Conservation (phyloP, 1,140 invertebrate species). For the Hyles euphorbiae region DNA sequence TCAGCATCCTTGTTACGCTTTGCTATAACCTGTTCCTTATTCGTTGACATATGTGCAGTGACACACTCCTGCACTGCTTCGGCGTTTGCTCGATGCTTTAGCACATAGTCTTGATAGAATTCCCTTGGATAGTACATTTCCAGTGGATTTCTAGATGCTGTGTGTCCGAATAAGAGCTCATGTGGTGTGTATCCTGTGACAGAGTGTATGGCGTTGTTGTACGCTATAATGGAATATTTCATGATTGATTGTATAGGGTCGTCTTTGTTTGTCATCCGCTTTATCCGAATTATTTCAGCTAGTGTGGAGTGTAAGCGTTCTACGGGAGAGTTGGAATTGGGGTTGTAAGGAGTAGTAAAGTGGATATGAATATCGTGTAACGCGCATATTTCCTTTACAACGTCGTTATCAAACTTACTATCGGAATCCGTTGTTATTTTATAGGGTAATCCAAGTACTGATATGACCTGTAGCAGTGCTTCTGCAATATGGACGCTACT, state of each 20-base stretch:
- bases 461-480: slow-evolving; percentile 29
- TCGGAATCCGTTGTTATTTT: slow-evolving; percentile 38
- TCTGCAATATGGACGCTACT: slow-evolving; percentile 32
- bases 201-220: slow-evolving; percentile 34
- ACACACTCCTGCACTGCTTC: slow-evolving; percentile 18
- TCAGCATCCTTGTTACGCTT: slow-evolving; percentile 24
- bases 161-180: slow-evolving; percentile 17
- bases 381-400: slow-evolving; percentile 31
- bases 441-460: slow-evolving; percentile 28
- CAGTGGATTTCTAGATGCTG: slow-evolving; percentile 15
- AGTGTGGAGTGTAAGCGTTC: slow-evolving; percentile 33
- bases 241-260: slow-evolving; percentile 28
- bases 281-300: slow-evolving; percentile 35
- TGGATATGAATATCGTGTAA: slow-evolving; percentile 30
- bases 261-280: slow-evolving; percentile 31
- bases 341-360: slow-evolving; percentile 36
- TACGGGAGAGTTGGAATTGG: slow-evolving; percentile 36
- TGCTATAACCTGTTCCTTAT: slow-evolving; percentile 29
- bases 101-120: slow-evolving; percentile 22
- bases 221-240: slow-evolving; percentile 32
- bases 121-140: slow-evolving; percentile 18
- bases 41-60: slow-evolving; percentile 17
- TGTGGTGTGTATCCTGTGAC: slow-evolving; percentile 20
- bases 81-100: slow-evolving; percentile 19
- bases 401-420: slow-evolving; percentile 20